Percentiles rank a stretch among this genome's conserved stretches.
phyloP scores from a whole-genome alignment of 2,888 invertebrate species.

The Andricus curvator region DNA sequence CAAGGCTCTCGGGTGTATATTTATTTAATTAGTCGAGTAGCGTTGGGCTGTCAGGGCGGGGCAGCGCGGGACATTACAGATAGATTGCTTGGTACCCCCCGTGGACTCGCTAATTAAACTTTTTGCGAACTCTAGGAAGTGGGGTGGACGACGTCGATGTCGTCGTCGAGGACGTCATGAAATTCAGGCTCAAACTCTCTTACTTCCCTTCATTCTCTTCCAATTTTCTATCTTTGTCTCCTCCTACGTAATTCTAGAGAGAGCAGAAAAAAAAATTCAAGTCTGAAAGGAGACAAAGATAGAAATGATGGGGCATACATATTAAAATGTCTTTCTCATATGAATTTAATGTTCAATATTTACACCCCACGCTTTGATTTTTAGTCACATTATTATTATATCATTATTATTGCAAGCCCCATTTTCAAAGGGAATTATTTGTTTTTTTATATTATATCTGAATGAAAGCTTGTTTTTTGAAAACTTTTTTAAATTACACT shows the following conservation, averaged over 20 bases:
- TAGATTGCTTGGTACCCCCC: constrained; percentile 68
- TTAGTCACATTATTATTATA: no score
- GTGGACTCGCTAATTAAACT: constrained; percentile 71
- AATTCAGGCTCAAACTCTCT: constrained; percentile 50
- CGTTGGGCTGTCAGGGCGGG: constrained; percentile 41
- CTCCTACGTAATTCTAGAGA: constrained; percentile 37
- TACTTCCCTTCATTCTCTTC: not conserved
- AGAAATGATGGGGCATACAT: not conserved
- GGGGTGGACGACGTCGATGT: constrained; percentile 17
- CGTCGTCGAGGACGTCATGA: constrained; percentile 42
- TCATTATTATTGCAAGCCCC: no score
- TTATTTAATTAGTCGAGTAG: constrained; percentile 58
- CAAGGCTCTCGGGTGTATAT: constrained; percentile 48
- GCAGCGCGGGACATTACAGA: constrained; percentile 62
- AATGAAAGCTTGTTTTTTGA: no score
- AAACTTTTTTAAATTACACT: no score
- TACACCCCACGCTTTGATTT: no score
- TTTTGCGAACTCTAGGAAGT: constrained; percentile 51
- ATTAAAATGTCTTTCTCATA: no score
- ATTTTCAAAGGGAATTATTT: no score
- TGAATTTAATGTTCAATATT: no score
- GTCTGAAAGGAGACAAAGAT: constrained; percentile 25
- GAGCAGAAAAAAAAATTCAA: constrained; percentile 36
- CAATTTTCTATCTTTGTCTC: constrained; percentile 29
- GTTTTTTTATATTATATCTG: no score